Conservation (phyloP, 1,140 invertebrate genomes). For the Drosophila aff. region DNA sequence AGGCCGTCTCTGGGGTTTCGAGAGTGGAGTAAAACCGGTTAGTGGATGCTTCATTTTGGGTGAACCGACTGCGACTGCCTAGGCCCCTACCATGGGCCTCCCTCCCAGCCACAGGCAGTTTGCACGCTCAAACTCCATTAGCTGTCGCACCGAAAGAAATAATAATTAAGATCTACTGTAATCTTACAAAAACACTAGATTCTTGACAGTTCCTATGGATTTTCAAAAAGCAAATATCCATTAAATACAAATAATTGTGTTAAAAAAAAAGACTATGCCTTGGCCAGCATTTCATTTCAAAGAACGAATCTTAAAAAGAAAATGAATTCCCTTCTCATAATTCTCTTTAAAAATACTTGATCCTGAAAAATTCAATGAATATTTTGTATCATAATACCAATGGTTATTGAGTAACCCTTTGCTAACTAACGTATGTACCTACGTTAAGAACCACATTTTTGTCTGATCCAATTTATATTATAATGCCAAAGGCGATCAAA, state of each 20-base stretch:
- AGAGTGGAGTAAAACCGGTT: conserved; percentile 62
- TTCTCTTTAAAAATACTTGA: background rate
- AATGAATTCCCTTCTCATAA: background rate
- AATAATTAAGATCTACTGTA: background rate
- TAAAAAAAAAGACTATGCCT: background rate
- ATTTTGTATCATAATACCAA: background rate
- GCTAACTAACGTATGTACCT: too few species aligned
- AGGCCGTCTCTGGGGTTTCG: conserved; percentile 7
- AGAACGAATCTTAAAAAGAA: background rate
- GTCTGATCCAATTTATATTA: too few species aligned
- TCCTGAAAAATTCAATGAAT: background rate
- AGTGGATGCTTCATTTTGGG: conserved; percentile 30
- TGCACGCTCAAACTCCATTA: conserved; percentile 58
- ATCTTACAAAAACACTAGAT: background rate
- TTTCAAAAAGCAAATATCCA: background rate
- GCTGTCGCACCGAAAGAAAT: conserved; percentile 19
- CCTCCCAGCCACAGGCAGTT: conserved; percentile 19
- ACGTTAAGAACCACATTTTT: too few species aligned
- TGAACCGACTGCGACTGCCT: conserved; percentile 24
- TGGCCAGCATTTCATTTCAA: background rate
- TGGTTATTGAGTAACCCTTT: too few species aligned
- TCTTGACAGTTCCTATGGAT: background rate
- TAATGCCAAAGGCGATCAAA: too few species aligned
- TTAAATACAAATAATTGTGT: background rate
- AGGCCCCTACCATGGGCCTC: conserved; percentile 28